Evolutionary conservation across 1,140 invertebrate genomes (phyloP).

Genomic region (Aradophagus sp.): DNA sequence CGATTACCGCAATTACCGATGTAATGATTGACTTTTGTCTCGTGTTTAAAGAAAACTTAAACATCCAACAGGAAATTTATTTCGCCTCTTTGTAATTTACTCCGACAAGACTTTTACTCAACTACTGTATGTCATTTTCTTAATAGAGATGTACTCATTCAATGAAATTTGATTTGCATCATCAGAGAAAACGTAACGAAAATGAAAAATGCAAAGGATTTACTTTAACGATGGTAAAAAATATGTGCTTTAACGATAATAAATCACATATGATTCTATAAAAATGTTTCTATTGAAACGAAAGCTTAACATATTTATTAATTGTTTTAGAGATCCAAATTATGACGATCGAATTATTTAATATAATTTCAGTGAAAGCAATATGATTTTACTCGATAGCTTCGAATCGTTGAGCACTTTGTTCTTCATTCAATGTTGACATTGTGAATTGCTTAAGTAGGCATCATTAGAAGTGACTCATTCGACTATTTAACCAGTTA

Average conservation of each 20-base stretch:
- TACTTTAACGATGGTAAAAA: no score
- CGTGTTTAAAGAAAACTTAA: conserved; percentile 17
- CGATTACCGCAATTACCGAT: conserved; percentile 13
- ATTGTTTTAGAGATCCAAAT: no score
- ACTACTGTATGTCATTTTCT: conserved; percentile 13
- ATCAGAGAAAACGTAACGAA: conserved; percentile 16
- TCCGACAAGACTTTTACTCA: conserved; percentile 6
- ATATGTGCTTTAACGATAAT: no score
- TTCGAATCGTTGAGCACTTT: no score
- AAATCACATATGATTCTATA: no score
- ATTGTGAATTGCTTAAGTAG: no score
- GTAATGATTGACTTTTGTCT: conserved; percentile 32
- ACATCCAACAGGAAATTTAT: conserved; percentile 32
- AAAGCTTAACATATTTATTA: no score
- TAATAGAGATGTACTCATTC: conserved; percentile 8
- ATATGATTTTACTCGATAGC: no score
- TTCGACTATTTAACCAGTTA: conserved; percentile 15
- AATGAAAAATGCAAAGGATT: conserved; percentile 3
- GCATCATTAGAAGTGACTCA: conserved; percentile 1
- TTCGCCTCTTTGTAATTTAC: conserved; percentile 9
- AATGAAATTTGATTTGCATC: conserved; percentile 23
- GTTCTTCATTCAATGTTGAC: conserved; percentile 1
- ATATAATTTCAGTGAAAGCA: no score
- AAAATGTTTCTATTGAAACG: no score
- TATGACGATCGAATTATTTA: no score